Conservation (phyloP, 1,140 invertebrate genomes). For the Magallana ariakensis region DNA sequence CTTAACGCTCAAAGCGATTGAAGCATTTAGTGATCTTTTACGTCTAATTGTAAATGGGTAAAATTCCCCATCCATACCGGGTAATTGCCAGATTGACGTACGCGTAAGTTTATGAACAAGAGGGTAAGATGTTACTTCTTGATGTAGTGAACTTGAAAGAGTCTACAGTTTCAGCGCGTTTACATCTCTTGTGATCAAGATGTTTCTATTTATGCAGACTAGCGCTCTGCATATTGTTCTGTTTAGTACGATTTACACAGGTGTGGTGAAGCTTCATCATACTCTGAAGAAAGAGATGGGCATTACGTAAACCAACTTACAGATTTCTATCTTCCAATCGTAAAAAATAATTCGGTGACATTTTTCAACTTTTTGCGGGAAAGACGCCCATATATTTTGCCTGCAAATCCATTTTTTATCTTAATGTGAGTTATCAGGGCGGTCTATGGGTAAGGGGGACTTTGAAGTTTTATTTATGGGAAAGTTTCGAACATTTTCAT, state of each 20-base stretch:
- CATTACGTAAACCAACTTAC: background rate
- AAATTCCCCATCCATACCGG: background rate
- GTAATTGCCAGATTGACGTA: slow-evolving; percentile 10
- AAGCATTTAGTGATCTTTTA: background rate
- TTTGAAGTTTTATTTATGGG: slow-evolving; percentile 31
- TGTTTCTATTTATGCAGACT: slow-evolving; percentile 28
- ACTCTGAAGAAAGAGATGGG: slow-evolving; percentile 19
- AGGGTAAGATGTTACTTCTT: slow-evolving; percentile 28
- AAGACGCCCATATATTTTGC: slow-evolving; percentile 35
- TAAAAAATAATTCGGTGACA: slow-evolving; percentile 33
- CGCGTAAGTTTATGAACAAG: slow-evolving; percentile 26
- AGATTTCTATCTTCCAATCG: slow-evolving; percentile 22
- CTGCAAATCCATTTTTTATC: slow-evolving; percentile 24
- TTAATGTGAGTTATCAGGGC: slow-evolving; percentile 30
- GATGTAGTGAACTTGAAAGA: slow-evolving; percentile 21
- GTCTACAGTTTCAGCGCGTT: slow-evolving; percentile 28
- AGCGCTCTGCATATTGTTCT: slow-evolving; percentile 23
- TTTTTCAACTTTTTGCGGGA: slow-evolving; percentile 8
- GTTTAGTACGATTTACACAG: slow-evolving; percentile 31
- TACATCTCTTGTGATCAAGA: slow-evolving; percentile 30
- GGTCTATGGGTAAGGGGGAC: slow-evolving; percentile 18
- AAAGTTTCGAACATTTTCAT: slow-evolving; percentile 20
- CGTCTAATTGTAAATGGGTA: slow-evolving; percentile 12
- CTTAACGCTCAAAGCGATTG: background rate
- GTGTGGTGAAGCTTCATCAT: background rate